Base-by-base conservation (phyloP, 2,797 vertebrate genomes). In the Ispidina picta region DNA sequence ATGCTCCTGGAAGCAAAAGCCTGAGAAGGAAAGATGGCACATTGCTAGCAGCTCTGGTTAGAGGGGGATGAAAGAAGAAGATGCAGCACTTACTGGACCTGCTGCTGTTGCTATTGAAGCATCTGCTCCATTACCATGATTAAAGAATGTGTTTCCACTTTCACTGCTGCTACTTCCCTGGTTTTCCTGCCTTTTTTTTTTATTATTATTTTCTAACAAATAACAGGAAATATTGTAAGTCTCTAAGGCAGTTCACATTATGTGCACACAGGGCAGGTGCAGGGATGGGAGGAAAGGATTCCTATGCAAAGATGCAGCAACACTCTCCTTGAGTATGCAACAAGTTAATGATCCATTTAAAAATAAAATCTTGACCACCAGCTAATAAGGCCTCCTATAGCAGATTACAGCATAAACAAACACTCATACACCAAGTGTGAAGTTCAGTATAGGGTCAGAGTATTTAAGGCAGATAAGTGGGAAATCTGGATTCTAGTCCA, bases 301-400 rank as follows among this genome's bases (percentile, higher is more conserved):
- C 31, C 31, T 59, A 65, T 2, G 0, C 60, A 72, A 88, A 92
- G 71, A 84, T 60, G 55, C 83, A 95, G 87, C 86, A 85, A 64
- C 70, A 51, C 19, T 46, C 64, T 95, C 58, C 56, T 35, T 12
- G 35, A 90, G 86, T 56, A 83, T 87, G 87, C 73, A 93, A 91
- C 81, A 96, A 94, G 71, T 88, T 96, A 97, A 96, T 12, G 26
- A 95, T 79, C 87, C 90, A 85, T 97, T 97, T 96, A 90, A 97
- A 96, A 97, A 96, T 83, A 96, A 97, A 96, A 94, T 93, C 93
- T 92, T 95, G 92, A 93, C 96, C 96, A 94, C 73, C 87, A 89
- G 89, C 66, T 96, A 96, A 97, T 93, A 96, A 96, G 96, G 83
- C 89, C 86, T 72, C 60, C 64, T 89, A 83, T 86, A 94, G 93